phyloP scores from a whole-genome alignment of 2,888 invertebrate genomes.

The Andrena chrysosceles region DNA sequence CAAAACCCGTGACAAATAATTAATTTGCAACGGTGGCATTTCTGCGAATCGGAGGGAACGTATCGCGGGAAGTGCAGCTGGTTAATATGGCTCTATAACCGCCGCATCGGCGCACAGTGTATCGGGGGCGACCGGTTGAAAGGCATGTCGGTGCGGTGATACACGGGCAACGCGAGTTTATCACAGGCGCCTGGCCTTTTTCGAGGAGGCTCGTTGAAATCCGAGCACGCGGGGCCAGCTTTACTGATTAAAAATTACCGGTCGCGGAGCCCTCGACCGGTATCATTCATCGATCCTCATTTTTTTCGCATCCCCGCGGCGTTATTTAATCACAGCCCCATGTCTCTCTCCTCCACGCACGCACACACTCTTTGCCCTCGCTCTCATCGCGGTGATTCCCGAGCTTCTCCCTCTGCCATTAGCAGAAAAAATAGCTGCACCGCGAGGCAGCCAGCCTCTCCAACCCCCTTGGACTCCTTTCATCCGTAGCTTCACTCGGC shows the following conservation, averaged over 20 bases:
- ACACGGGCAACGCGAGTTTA: constrained; percentile 33
- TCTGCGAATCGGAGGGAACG: neutral
- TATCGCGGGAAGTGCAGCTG: constrained; percentile 2
- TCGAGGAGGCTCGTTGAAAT: constrained; percentile 49
- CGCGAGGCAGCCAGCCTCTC: constrained; percentile 50
- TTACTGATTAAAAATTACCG: constrained; percentile 70
- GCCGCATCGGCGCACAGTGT: constrained; percentile 7
- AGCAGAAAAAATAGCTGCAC: constrained; percentile 63
- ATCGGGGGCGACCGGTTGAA: constrained; percentile 6
- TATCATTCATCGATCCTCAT: constrained; percentile 52
- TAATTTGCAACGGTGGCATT: neutral
- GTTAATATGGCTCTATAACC: neutral
- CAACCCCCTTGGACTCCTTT: constrained; percentile 43
- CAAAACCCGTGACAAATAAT: constrained; percentile 5
- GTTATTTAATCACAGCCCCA: constrained; percentile 64
- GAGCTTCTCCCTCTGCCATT: constrained; percentile 46
- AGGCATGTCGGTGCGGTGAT: constrained; percentile 1
- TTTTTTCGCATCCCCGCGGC: constrained; percentile 46
- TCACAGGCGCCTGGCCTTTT: constrained; percentile 23
- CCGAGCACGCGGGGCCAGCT: constrained; percentile 6
- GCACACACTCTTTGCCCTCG: neutral
- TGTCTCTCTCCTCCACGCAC: neutral
- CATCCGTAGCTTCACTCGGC: constrained; percentile 40
- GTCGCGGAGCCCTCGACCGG: constrained; percentile 57
- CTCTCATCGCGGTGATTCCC: neutral